Percentiles rank a stretch among this genome's conserved stretches.
These are phyloP conservation scores for Dendrolimus houi DNA, from an alignment of 2,888 invertebrate genomes.

Conservation along the genomic window DNA sequence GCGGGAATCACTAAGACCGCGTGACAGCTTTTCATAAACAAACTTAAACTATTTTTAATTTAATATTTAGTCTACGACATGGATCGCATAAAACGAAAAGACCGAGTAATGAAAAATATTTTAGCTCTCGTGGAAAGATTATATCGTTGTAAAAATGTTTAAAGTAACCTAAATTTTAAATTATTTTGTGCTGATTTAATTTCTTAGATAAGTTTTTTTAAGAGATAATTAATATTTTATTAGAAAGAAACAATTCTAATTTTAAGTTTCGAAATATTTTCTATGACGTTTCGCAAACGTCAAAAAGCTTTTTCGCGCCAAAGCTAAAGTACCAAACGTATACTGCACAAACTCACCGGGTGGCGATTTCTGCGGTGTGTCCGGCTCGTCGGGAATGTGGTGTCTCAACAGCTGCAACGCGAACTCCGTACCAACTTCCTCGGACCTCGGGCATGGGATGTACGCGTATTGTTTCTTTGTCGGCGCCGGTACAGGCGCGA, in stretches of 20 bases:
- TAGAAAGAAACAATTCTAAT: constrained; percentile 4
- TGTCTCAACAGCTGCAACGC: constrained; percentile 48
- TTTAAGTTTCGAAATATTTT: constrained; percentile 1
- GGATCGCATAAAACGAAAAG: background rate
- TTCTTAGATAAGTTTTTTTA: too few species aligned
- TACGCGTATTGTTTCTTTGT: constrained; percentile 70
- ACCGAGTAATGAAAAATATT: background rate
- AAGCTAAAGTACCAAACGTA: constrained; percentile 19
- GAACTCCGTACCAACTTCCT: constrained; percentile 68
- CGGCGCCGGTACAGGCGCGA: constrained; percentile 67
- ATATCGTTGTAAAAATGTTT: background rate
- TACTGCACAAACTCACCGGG: constrained; percentile 36
- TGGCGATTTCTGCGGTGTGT: constrained; percentile 48
- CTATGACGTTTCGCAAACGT: background rate
- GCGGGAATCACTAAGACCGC: background rate
- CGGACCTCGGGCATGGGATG: constrained; percentile 67
- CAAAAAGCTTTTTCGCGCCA: constrained; percentile 31
- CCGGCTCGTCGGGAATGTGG: constrained; percentile 35
- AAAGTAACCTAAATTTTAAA: background rate
- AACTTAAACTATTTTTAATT: constrained; percentile 6
- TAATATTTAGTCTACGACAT: constrained; percentile 14
- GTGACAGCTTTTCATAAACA: background rate
- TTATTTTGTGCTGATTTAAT: too few species aligned
- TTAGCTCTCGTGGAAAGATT: background rate
- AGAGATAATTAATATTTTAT: too few species aligned